Conservation (phyloP, 2,113 vertebrate species). For the Phrynocephalus versicolor region DNA sequence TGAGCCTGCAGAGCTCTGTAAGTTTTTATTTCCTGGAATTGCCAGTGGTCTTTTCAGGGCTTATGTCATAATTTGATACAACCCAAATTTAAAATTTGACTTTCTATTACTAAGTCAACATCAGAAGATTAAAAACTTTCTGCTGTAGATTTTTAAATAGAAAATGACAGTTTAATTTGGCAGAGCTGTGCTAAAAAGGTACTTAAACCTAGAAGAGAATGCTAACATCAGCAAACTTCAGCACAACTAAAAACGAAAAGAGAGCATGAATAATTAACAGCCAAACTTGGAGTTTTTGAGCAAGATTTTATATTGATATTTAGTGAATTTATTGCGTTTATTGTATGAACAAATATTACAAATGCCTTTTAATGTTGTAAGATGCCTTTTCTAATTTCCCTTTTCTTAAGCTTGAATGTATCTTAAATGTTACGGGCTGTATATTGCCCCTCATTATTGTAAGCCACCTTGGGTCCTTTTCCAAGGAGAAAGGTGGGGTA, state of each 20-base stretch:
- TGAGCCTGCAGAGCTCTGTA: not conserved
- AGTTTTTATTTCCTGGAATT: constrained; percentile 38
- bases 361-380: no score
- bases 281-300: constrained; percentile 24
- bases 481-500: no score
- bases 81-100: constrained; percentile 68
- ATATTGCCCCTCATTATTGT: no score
- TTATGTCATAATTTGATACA: constrained; percentile 51
- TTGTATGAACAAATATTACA: not conserved
- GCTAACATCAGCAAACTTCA: constrained; percentile 64
- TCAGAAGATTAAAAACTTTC: constrained; percentile 63
- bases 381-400: no score
- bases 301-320: constrained; percentile 21
- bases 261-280: constrained; percentile 68
- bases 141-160: constrained; percentile 63
- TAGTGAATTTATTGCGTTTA: not conserved
- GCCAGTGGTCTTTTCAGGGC: constrained; percentile 38
- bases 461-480: no score
- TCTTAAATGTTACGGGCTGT: no score
- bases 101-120: constrained; percentile 56
- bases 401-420: no score
- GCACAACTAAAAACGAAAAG: constrained; percentile 56
- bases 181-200: constrained; percentile 60
- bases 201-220: constrained; percentile 53
- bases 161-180: constrained; percentile 71